Evolutionary conservation across 2,888 invertebrate species (phyloP).

Genomic region (Pseudococcus jackbeardsleyi): DNA sequence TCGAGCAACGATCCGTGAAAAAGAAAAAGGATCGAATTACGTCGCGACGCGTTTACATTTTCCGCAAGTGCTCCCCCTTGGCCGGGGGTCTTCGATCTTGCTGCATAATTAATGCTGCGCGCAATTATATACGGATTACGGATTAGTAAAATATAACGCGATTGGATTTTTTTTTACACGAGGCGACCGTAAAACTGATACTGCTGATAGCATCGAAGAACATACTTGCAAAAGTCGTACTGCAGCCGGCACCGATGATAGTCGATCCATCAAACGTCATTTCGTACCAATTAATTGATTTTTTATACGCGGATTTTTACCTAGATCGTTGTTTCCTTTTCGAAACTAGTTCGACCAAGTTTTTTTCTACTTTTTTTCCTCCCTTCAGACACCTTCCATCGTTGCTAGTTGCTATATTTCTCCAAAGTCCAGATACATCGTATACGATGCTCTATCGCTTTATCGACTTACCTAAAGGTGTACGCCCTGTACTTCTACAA

Average conservation of each 20-base stretch:
- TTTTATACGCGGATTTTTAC: neutral
- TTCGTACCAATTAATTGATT: neutral
- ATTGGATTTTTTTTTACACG: neutral
- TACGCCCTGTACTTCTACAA: too few species aligned
- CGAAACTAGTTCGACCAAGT: neutral
- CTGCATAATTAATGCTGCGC: neutral
- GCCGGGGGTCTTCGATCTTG: neutral
- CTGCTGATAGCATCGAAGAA: neutral
- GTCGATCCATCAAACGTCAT: neutral
- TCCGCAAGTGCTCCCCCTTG: neutral
- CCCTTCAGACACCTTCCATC: too few species aligned
- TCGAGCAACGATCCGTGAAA: constrained; percentile 12
- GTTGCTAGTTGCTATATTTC: too few species aligned
- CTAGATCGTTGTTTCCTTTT: neutral
- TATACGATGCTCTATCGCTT: too few species aligned
- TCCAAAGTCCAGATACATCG: too few species aligned
- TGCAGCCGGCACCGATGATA: neutral
- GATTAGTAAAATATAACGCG: neutral
- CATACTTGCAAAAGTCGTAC: neutral
- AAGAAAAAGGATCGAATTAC: constrained; percentile 9
- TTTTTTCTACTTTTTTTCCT: neutral
- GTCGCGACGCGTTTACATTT: neutral
- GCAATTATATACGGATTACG: neutral
- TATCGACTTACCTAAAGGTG: too few species aligned
- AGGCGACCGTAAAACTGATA: neutral